A percentile compares a stretch with the other conserved stretches of the same genome.
These are phyloP conservation scores for Amazona vittata DNA, from an alignment of 2,113 vertebrate species.

Conservation along the genomic window DNA sequence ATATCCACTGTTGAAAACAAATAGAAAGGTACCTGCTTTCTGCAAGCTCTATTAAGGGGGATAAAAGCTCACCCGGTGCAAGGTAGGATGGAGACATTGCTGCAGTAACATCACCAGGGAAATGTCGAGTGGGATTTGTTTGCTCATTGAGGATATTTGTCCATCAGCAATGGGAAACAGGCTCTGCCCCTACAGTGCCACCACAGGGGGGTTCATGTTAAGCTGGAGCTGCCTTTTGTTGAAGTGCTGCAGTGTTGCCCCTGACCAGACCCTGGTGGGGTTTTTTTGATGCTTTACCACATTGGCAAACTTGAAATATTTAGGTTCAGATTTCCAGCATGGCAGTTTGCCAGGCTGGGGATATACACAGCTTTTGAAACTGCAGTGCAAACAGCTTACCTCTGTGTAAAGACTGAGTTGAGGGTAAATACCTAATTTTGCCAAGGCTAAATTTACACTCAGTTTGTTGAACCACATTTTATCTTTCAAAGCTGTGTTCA, in stretches of 20 bases:
- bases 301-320: background rate
- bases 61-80: background rate
- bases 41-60: background rate
- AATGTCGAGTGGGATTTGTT: background rate
- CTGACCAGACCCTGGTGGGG: too few species aligned
- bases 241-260: background rate
- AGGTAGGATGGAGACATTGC: background rate
- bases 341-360: background rate
- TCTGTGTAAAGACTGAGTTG: background rate
- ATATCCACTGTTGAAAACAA: background rate
- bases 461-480: fast-evolving
- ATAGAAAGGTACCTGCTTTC: background rate
- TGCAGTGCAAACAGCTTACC: background rate
- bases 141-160: background rate
- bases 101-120: background rate
- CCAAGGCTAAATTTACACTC: background rate
- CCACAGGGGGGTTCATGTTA: fast-evolving
- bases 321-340: background rate
- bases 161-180: background rate
- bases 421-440: background rate
- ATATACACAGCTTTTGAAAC: background rate
- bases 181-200: fast-evolving
- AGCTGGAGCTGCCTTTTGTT: background rate
- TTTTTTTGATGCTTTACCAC: background rate
- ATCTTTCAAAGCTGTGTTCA: background rate